Base-by-base conservation (phyloP, 2,113 vertebrate genomes). In the Vidua macroura region DNA sequence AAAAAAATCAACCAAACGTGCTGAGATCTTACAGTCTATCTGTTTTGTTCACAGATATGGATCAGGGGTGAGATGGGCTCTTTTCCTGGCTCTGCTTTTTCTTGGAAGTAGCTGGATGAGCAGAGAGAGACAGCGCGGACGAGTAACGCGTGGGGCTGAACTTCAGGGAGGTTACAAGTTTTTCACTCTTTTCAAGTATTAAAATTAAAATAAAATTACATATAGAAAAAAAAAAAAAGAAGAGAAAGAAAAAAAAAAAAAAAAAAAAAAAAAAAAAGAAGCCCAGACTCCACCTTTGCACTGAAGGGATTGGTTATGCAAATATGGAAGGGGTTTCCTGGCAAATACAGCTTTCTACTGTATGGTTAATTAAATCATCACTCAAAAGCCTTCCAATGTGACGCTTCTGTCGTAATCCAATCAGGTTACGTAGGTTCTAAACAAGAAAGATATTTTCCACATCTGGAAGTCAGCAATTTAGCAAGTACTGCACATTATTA, bases 341-440 rank as follows among this genome's bases (percentile, higher is more conserved):
- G 97, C 97, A 97, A 98, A 98, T 97, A 95, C 98, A 98, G 98
- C 98, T 98, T 98, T 98, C 98, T 98, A 98, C 98, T 99, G 98
- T 98, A 98, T 98, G 98, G 98, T 98, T 99, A 99, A 99, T 99
- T 99, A 99, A 99, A 99, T 99, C 99, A 99, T 99, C 99, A 99
- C 98, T 99, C 99, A 98, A 98, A 98, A 98, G 98, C 98, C 92
- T 98, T 98, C 98, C 98, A 98, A 98, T 97, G 98, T 98, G 98
- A 98, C 98, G 98, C 98, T 97, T 98, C 98, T 98, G 97, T 98
- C 97, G 97, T 98, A 98, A 98, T 97, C 97, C 97, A 98, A 99
- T 98, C 98, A 98, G 98, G 98, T 97, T 98, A 95, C 97, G 97
- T 97, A 98, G 97, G 97, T 97, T 97, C 98, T 97, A 97, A 98